Base-by-base conservation (phyloP, 1,140 invertebrate genomes). In the Caenorhabditis briggsae region DNA sequence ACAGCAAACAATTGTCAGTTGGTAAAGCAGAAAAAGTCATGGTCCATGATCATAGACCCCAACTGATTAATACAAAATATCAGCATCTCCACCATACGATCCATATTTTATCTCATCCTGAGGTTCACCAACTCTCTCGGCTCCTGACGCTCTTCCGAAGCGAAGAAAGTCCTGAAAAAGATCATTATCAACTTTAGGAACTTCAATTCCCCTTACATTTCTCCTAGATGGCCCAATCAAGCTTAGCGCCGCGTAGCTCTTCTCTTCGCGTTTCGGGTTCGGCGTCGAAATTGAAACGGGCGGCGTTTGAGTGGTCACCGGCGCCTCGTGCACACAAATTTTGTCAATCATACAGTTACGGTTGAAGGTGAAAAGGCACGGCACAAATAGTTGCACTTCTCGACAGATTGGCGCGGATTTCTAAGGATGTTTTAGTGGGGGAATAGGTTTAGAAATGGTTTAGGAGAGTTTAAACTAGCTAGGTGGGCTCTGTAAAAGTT, bases 61-160 rank as follows among this genome's bases (percentile, higher is more conserved):
- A 33, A 33, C 33, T 33, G 33, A 33, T 33, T 33, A 33, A 33
- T 33, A 33, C 33, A 33, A 3, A 2, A 33, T 33, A 33, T 33
- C 33, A 33, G n/a, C n/a, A n/a, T n/a, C n/a, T n/a, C 33, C 33
- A 33, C 3, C 33, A 3, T 33, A 33, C 33, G 33, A 33, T 33
- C 33, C 33, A 33, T 33, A 33, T n/a, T 78, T 78, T 46, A 48
- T 23, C 16, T 78, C 70, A 78, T 78, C 70, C 5, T 53, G 50
- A 14, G 70, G 20, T 8, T 7, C 70, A 61, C 14, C 25, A 25
- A 7, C 70, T n/a, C 50, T n/a, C 70, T 46, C 70, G 41, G 18
- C 70, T 78, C 70, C 70, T 53, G 70, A 78, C 50, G 70, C 70
- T 78, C 70, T 78, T 78, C 70, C 70, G 70, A 78, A 78, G 14